A percentile compares a stretch with the other conserved stretches of the same genome.
These are phyloP conservation scores for Psittacula cyanocephala DNA, from an alignment of 2,113 vertebrate species.

Conservation along the genomic window DNA sequence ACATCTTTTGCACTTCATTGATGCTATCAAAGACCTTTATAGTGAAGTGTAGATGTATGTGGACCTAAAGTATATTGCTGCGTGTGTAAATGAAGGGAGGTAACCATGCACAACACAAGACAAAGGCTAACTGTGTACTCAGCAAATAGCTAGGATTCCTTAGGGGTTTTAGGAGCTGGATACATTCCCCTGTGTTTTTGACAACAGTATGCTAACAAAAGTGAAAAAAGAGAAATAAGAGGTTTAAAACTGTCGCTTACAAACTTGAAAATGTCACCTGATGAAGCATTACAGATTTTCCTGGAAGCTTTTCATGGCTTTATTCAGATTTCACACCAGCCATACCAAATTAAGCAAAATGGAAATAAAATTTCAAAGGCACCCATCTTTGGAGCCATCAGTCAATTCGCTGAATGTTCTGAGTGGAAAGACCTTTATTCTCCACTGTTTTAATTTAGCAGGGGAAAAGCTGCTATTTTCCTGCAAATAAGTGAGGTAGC, in stretches of 20 bases:
- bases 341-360: not conserved
- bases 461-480: not conserved
- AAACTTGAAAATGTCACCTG: not conserved
- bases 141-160: constrained; percentile 29
- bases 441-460: not conserved
- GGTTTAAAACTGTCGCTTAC: not conserved
- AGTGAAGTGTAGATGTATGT: not conserved
- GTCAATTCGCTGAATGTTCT: not conserved
- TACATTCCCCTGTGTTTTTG: not conserved
- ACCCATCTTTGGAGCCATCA: not conserved
- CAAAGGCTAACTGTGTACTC: not conserved
- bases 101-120: not conserved
- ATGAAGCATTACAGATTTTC: not conserved
- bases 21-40: not conserved
- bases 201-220: not conserved
- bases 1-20: not conserved
- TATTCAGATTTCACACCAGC: not conserved
- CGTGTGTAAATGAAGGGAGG: not conserved
- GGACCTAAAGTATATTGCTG: not conserved
- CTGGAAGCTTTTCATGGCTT: not conserved
- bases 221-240: not conserved
- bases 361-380: not conserved
- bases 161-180: not conserved
- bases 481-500: not conserved
- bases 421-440: not conserved